Evolutionary conservation across 2,113 vertebrate species (phyloP).

Genomic region (Mionectes macconnelli): DNA sequence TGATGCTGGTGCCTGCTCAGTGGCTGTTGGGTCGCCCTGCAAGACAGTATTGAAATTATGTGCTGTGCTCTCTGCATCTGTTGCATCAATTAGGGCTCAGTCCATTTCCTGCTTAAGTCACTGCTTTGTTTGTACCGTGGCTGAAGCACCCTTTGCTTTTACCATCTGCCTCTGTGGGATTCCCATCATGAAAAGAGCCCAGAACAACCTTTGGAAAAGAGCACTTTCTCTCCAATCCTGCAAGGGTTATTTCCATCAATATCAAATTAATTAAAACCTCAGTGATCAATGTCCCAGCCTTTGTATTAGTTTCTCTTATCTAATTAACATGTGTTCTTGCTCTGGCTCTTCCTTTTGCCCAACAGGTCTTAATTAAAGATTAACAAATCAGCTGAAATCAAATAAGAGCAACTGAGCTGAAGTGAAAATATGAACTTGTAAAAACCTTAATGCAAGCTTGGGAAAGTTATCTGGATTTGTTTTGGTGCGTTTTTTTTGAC

Average conservation of each 20-base stretch:
- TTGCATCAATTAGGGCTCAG: not conserved
- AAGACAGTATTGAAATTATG: not conserved
- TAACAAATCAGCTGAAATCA: not conserved
- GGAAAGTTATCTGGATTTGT: not conserved
- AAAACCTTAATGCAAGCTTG: not conserved
- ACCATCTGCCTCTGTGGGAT: not conserved
- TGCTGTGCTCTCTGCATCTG: not conserved
- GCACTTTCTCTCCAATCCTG: not conserved
- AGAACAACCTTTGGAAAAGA: not conserved
- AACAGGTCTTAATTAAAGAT: slow-evolving; percentile 38
- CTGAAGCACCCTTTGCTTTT: not conserved
- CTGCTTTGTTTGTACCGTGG: not conserved
- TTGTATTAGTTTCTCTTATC: slow-evolving; percentile 33
- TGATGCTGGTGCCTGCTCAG: not conserved
- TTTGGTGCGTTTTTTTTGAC: not conserved
- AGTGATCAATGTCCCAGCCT: not conserved
- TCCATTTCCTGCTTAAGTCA: not conserved
- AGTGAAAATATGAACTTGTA: not conserved
- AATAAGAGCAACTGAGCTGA: not conserved
- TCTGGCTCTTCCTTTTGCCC: not conserved
- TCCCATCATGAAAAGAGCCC: not conserved
- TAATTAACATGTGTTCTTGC: not conserved
- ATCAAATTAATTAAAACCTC: slow-evolving; percentile 18
- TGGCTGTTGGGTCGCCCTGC: not conserved
- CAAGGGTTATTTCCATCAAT: not conserved